Conservation (phyloP, 2,797 vertebrate genomes). For the Petrocephalus sullivani region DNA sequence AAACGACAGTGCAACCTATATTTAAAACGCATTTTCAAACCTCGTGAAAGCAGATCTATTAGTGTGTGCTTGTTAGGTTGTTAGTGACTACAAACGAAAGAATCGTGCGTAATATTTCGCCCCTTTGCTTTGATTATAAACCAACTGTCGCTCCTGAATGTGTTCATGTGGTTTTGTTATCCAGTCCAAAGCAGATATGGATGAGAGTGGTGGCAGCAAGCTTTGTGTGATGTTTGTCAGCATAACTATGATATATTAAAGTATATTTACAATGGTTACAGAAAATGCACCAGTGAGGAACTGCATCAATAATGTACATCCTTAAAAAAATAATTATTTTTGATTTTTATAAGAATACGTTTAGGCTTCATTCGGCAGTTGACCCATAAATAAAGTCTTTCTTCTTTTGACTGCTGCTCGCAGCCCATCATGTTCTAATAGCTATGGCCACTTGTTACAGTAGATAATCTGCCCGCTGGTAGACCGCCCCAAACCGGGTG, state of each 20-base stretch:
- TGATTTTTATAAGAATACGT: background rate
- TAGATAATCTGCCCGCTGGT: background rate
- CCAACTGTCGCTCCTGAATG: background rate
- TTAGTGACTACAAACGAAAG: background rate
- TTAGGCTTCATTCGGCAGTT: background rate
- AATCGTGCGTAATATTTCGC: background rate
- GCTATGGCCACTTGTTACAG: slow-evolving; percentile 1
- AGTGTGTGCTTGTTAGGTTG: background rate
- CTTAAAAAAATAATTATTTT: background rate
- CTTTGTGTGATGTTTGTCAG: background rate
- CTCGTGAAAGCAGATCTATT: background rate
- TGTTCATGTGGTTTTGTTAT: background rate
- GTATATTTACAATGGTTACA: background rate
- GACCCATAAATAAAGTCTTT: background rate
- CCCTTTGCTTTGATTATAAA: background rate
- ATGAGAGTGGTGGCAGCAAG: background rate
- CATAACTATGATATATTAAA: background rate
- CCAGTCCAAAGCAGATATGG: background rate
- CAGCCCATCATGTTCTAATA: background rate
- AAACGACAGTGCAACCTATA: background rate
- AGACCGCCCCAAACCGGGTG: background rate
- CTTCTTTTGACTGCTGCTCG: background rate
- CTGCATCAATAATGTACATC: background rate
- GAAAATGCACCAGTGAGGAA: background rate
- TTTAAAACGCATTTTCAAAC: background rate